Conservation (phyloP, 2,888 invertebrate species). For the Pyrocoelia pectoralis region DNA sequence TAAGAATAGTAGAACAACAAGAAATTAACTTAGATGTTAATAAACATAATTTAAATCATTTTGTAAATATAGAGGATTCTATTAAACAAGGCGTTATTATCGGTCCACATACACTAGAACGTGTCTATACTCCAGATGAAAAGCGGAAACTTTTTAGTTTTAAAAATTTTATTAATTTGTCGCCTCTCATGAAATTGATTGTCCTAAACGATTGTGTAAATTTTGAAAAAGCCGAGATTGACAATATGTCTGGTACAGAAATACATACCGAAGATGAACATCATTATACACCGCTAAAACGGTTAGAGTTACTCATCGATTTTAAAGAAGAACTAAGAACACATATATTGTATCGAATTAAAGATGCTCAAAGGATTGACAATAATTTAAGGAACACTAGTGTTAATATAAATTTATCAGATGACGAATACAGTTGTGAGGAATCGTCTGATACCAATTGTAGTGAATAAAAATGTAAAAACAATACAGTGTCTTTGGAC, state of each 20-base stretch:
- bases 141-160: slow-evolving; percentile 47
- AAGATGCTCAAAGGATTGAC: slow-evolving; percentile 12
- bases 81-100: slow-evolving; percentile 48
- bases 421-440: slow-evolving; percentile 11
- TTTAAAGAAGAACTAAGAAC: slow-evolving; percentile 42
- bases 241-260: slow-evolving; percentile 39
- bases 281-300: slow-evolving; percentile 48
- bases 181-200: slow-evolving; percentile 49
- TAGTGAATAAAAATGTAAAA: slow-evolving; percentile 8
- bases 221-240: slow-evolving; percentile 46
- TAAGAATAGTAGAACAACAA: slow-evolving; percentile 14
- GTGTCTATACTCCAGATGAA: slow-evolving; percentile 47
- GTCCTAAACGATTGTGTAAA: slow-evolving; percentile 49
- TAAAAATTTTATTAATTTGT: slow-evolving; percentile 54
- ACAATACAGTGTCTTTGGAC: too few species aligned
- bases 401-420: slow-evolving; percentile 13
- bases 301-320: slow-evolving; percentile 49
- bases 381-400: background rate
- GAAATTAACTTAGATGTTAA: slow-evolving; percentile 34
- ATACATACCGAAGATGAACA: slow-evolving; percentile 44
- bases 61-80: slow-evolving; percentile 52
- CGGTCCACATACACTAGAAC: slow-evolving; percentile 32
- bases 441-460: background rate
- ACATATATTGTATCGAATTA: slow-evolving; percentile 4
- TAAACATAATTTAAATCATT: slow-evolving; percentile 44